Evolutionary conservation across 2,113 vertebrate genomes (phyloP), one percentile per base, ranked within the genome.

Genomic region (Cottus gobio): DNA sequence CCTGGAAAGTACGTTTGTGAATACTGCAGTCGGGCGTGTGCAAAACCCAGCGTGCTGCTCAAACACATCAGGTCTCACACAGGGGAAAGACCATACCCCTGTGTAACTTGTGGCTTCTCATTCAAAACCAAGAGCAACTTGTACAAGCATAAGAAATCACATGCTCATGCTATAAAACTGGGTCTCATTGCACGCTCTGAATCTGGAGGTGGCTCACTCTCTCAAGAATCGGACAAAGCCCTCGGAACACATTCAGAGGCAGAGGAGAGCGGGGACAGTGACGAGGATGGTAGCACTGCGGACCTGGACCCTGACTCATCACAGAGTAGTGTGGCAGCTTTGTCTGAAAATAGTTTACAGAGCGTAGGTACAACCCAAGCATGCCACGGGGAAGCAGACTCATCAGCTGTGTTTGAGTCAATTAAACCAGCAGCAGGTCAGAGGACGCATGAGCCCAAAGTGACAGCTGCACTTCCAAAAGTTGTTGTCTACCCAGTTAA

Each of bases 111-210:
- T 85, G 98, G 97, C n/a, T 99, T 99, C 93, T 99, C 98, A 0
- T 99, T 99, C 91, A 99, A 99, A 93, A 99, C 98, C 79, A 99
- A 99, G 94, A 99, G 98, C 90, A 99, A 99, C 89, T 91, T 99
- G 54, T 99, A 99, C 90, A 99, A 99, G 96, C 98, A 99, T 96
- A 99, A 98, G 92, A 99, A 99, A 37, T 99, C 98, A 28, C 98
- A 99, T n/a, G 97, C 98, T 1, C 98, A 99, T 5, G 96, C 97
- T 15, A 97, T 99, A 86, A 99, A 99, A 91, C 95, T 99, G 75
- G 97, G 97, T 15, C 96, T 99, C 20, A 96, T 97, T 67, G 93
- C 96, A 6, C 96, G 97, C 0, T 95, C 97, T 1, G 98, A 98
- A 84, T 95, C 97, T 5, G 93, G 95, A 75, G 93, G 95, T 24